Conservation (phyloP, 2,113 vertebrate genomes). For the Thamnophis sirtalis region DNA sequence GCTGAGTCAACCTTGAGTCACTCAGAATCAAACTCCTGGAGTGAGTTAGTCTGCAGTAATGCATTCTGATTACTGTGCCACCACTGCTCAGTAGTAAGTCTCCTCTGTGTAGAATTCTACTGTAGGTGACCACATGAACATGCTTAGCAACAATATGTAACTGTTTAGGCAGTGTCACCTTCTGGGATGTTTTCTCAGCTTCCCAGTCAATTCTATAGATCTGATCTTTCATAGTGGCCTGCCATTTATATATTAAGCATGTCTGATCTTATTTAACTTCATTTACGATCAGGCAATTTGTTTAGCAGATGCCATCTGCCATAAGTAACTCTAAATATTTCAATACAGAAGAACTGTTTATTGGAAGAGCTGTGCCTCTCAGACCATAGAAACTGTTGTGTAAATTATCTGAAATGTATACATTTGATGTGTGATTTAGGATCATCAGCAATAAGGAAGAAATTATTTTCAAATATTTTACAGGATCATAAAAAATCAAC, state of each 20-base stretch:
- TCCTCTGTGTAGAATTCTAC: neutral
- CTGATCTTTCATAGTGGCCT: neutral
- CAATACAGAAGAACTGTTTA: neutral
- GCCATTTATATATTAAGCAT: neutral
- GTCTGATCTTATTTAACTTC: neutral
- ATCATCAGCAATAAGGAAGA: neutral
- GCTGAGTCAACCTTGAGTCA: no score
- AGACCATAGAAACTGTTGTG: neutral
- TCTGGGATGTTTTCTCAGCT: neutral
- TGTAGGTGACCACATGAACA: neutral
- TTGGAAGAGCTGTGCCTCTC: neutral
- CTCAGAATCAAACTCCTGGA: no score
- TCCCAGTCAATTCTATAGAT: neutral
- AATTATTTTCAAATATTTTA: neutral
- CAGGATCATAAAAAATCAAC: neutral
- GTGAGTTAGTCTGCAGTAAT: no score
- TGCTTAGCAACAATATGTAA: neutral
- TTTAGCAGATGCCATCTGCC: neutral
- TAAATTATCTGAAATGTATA: neutral
- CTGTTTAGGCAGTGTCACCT: neutral
- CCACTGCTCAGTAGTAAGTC: neutral
- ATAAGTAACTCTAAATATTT: neutral
- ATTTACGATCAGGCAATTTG: neutral
- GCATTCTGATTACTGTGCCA: no score
- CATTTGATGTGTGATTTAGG: neutral